Percentiles rank a stretch among this genome's conserved stretches.
Conservation (phyloP, 1,140 invertebrate genomes). For the Drosophila pruinosa region DNA sequence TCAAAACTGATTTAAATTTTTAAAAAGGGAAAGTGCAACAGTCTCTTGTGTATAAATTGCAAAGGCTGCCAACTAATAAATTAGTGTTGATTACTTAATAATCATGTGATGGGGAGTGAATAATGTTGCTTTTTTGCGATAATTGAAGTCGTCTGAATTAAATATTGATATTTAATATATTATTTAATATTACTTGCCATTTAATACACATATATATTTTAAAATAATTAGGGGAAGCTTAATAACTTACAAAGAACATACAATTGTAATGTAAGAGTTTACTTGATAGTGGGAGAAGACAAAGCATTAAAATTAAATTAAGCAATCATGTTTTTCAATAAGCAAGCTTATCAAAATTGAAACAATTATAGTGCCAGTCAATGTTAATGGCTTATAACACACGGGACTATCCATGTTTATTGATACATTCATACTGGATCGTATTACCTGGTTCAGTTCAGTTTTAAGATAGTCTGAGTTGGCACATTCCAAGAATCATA, state of each 20-base stretch:
- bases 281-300: too few relatives aligned
- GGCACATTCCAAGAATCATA: slow-evolving; percentile 64
- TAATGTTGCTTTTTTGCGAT: not conserved
- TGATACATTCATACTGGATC: too few relatives aligned
- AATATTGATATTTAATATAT: too few relatives aligned
- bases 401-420: not conserved
- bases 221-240: too few relatives aligned
- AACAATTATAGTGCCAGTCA: not conserved
- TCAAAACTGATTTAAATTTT: slow-evolving; percentile 14
- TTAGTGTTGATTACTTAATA: not conserved
- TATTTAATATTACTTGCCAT: too few relatives aligned
- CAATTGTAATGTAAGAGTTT: too few relatives aligned
- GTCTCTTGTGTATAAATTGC: slow-evolving; percentile 4
- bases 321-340: not conserved
- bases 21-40: slow-evolving; percentile 26
- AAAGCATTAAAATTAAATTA: not conserved
- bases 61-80: not conserved
- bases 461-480: slow-evolving; percentile 21
- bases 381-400: slow-evolving; percentile 29
- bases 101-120: not conserved
- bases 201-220: too few relatives aligned
- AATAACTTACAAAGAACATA: too few relatives aligned
- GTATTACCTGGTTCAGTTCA: slow-evolving; percentile 15
- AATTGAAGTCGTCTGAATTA: not conserved
- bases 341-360: not conserved